These are phyloP conservation scores for Columba guinea DNA, from an alignment of 2,797 vertebrate genomes.

Conservation along the genomic window DNA sequence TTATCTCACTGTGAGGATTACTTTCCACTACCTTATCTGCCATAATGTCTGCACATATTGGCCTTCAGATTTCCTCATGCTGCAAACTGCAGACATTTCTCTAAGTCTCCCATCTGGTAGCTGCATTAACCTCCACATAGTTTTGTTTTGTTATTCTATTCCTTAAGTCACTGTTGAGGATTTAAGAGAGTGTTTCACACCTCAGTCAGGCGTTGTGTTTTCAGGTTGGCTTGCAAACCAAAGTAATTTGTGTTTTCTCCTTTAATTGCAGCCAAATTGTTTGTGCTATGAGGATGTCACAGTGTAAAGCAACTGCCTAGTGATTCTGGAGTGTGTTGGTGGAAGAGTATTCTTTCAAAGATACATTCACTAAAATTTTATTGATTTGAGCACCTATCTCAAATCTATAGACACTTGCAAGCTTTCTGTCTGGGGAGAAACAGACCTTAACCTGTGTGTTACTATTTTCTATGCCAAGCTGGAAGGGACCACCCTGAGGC, in stretches of 20 bases:
- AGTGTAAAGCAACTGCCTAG: background rate
- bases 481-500: background rate
- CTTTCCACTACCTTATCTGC: conserved; percentile 65
- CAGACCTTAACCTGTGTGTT: background rate
- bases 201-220: background rate
- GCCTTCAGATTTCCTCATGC: conserved; percentile 66
- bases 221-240: background rate
- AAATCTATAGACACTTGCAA: background rate
- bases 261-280: background rate
- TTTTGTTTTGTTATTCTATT: conserved; percentile 34
- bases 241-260: background rate
- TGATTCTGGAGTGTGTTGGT: background rate
- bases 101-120: conserved; percentile 61
- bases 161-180: background rate
- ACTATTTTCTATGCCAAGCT: background rate
- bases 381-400: background rate
- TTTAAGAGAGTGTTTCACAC: background rate
- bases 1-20: conserved; percentile 78
- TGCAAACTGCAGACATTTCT: conserved; percentile 65
- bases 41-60: conserved; percentile 70
- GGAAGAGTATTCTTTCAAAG: background rate
- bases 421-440: background rate
- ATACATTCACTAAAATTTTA: background rate
- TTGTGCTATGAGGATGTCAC: background rate
- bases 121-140: conserved; percentile 5